Evolutionary conservation across 2,797 vertebrate genomes (phyloP).

Genomic region (Peromyscus melanophrys): DNA sequence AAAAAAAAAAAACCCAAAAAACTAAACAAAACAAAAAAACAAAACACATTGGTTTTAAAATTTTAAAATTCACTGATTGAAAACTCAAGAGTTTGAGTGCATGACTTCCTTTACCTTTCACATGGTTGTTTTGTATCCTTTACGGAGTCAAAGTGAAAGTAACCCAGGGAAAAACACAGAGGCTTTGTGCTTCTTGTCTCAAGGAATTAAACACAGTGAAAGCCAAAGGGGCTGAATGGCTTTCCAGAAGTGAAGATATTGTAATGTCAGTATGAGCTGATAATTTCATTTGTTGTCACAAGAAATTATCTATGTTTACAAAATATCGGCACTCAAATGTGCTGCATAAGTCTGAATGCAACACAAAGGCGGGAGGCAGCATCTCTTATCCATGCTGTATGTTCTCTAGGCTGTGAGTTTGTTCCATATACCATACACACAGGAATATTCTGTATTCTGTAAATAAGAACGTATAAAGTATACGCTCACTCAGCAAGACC

Average conservation of each 20-base stretch:
- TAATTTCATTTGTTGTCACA: background rate
- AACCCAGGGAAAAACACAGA: background rate
- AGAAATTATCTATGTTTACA: background rate
- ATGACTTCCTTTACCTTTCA: background rate
- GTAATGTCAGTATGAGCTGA: background rate
- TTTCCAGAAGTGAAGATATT: conserved; percentile 6
- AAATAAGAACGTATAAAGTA: background rate
- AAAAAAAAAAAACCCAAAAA: no score
- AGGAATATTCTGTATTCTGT: background rate
- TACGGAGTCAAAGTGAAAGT: background rate
- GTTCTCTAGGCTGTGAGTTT: background rate
- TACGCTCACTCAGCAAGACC: background rate
- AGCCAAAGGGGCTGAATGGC: background rate
- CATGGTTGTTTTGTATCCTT: background rate
- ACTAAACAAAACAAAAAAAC: no score
- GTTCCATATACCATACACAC: background rate
- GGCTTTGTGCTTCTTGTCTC: background rate
- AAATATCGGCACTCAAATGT: background rate
- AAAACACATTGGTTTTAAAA: background rate
- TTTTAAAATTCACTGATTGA: background rate
- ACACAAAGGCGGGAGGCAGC: background rate
- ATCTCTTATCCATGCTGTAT: background rate
- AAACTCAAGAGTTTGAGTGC: background rate
- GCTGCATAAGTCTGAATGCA: background rate
- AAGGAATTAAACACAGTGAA: background rate